phyloP scores from a whole-genome alignment of 2,888 invertebrate species.

The Parthenolecanium corni region DNA sequence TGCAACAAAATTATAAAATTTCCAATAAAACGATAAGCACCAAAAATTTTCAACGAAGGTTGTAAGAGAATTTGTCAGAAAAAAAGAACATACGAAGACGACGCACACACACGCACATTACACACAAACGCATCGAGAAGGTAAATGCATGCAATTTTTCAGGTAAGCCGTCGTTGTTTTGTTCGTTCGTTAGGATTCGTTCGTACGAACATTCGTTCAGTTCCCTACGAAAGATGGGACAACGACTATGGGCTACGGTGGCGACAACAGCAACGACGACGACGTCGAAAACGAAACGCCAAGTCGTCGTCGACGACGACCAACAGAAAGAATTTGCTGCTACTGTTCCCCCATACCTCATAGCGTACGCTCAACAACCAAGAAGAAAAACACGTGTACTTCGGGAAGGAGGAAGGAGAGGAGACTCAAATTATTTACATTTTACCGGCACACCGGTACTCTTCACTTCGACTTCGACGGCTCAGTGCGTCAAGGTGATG shows the following conservation, averaged over 20 bases:
- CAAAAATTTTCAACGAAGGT: neutral
- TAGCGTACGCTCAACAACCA: neutral
- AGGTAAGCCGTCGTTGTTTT: too few species aligned
- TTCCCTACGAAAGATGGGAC: constrained; percentile 4
- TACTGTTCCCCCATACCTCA: neutral
- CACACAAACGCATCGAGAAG: too few species aligned
- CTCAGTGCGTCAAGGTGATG: too few species aligned
- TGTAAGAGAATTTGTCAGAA: neutral
- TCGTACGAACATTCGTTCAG: constrained; percentile 17
- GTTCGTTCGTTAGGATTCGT: constrained; percentile 2
- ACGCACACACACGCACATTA: neutral
- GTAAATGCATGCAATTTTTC: too few species aligned
- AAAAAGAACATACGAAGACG: neutral
- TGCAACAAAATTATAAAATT: too few species aligned
- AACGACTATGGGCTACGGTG: neutral
- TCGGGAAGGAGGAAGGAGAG: too few species aligned
- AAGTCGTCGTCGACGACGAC: neutral
- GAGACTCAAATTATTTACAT: too few species aligned
- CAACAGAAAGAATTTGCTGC: too few species aligned
- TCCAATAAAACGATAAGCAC: neutral
- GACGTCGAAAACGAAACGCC: constrained; percentile 4
- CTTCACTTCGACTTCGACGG: too few species aligned
- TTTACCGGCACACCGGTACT: too few species aligned
- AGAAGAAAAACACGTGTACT: too few species aligned
- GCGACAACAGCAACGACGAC: neutral